A percentile compares a stretch with the other conserved stretches of the same genome.
Evolutionary conservation across 1,140 invertebrate genomes (phyloP).

Genomic region (Brachionus calyciflorus): DNA sequence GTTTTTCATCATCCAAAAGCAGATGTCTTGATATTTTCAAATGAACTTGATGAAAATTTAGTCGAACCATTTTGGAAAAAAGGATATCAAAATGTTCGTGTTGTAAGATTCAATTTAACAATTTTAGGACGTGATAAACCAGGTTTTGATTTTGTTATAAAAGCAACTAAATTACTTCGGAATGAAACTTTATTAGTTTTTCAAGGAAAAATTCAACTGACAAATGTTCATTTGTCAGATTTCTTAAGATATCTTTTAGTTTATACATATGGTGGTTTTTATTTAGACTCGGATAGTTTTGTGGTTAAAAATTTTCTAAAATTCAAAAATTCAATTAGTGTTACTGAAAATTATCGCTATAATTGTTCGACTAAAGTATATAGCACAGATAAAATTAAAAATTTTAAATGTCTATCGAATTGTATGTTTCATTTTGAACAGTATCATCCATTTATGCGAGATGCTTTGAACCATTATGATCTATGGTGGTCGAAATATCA

Average conservation of each 20-base stretch:
- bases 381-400: not conserved
- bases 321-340: not conserved
- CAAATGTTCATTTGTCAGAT: not conserved
- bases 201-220: not conserved
- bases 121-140: not conserved
- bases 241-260: not conserved
- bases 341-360: not conserved
- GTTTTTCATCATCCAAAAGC: conserved; percentile 11
- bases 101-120: not conserved
- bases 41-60: not conserved
- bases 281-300: not conserved
- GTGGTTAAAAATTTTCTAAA: not conserved
- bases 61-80: not conserved
- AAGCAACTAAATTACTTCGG: not conserved
- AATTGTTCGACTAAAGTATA: not conserved
- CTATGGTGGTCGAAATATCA: not conserved
- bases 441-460: conserved; percentile 2
- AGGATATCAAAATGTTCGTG: not conserved
- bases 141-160: not conserved
- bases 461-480: not conserved
- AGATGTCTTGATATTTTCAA: conserved; percentile 16
- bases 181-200: not conserved
- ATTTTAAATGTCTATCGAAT: conserved; percentile 7
- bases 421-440: conserved; percentile 3
- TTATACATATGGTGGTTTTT: not conserved